These are phyloP conservation scores for Phocoena phocoena DNA, from an alignment of 2,113 vertebrate species.

Conservation along the genomic window DNA sequence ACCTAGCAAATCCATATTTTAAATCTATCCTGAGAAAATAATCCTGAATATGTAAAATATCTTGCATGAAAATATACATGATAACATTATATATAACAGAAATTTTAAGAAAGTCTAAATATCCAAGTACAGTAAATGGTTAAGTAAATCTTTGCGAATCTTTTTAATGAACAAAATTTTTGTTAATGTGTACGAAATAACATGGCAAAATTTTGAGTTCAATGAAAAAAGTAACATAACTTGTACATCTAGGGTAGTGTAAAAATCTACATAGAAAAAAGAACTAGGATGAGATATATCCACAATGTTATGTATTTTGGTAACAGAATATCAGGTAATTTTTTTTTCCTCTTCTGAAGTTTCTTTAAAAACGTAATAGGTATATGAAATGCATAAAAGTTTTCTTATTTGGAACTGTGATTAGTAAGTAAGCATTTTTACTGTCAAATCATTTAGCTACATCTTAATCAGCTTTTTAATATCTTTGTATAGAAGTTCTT, in stretches of 20 bases:
- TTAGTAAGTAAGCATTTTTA: neutral
- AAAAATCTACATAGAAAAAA: neutral
- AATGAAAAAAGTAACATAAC: neutral
- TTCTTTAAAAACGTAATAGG: neutral
- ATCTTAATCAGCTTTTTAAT: conserved; percentile 30
- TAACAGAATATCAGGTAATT: neutral
- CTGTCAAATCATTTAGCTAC: neutral
- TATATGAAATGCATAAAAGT: neutral
- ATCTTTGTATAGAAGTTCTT: conserved; percentile 31
- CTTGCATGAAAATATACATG: neutral
- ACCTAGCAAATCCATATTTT: neutral
- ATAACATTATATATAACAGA: neutral
- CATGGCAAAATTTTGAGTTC: conserved; percentile 6
- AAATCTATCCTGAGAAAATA: neutral
- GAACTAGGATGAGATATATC: neutral
- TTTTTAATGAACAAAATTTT: conserved; percentile 11
- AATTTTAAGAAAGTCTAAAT: neutral
- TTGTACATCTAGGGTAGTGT: neutral
- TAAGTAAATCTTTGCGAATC: neutral
- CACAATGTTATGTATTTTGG: neutral
- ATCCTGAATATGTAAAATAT: conserved; percentile 4
- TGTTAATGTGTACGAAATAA: neutral
- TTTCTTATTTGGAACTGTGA: conserved; percentile 10
- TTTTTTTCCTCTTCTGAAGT: neutral
- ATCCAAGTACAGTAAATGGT: neutral